Conservation (phyloP, 1,140 invertebrate genomes). For the Hyles euphorbiae region DNA sequence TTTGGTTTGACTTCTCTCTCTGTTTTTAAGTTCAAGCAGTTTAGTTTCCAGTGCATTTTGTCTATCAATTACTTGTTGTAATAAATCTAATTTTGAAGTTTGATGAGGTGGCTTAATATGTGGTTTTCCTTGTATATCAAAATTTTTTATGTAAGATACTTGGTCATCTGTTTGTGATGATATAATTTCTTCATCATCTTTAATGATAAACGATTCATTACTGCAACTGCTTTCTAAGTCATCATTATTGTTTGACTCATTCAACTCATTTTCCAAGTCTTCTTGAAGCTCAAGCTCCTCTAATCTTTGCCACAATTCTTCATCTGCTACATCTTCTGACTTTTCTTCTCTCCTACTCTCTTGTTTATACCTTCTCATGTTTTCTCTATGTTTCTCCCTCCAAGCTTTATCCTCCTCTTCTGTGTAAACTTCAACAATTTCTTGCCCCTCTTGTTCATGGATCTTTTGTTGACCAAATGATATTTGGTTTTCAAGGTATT, state of each 20-base stretch:
- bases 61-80: slow-evolving; percentile 71
- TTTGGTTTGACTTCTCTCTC: slow-evolving; percentile 49
- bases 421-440: slow-evolving; percentile 78
- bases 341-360: slow-evolving; percentile 35
- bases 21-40: slow-evolving; percentile 62
- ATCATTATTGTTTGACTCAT: slow-evolving; percentile 18
- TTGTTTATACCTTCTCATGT: slow-evolving; percentile 49
- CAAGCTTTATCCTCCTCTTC: slow-evolving; percentile 77
- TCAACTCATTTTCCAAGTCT: slow-evolving; percentile 67
- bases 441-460: slow-evolving; percentile 57
- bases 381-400: slow-evolving; percentile 65
- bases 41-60: slow-evolving; percentile 73
- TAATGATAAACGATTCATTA: slow-evolving; percentile 19
- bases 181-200: slow-evolving; percentile 20
- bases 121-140: slow-evolving; percentile 15
- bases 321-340: slow-evolving; percentile 41
- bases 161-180: slow-evolving; percentile 1
- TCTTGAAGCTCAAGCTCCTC: slow-evolving; percentile 71
- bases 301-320: slow-evolving; percentile 63
- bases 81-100: slow-evolving; percentile 37
- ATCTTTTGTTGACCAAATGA: slow-evolving; percentile 62
- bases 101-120: slow-evolving; percentile 17
- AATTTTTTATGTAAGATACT: slow-evolving; percentile 12
- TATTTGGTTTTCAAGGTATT: slow-evolving; percentile 71
- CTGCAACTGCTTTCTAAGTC: slow-evolving; percentile 9